phyloP scores from a whole-genome alignment of 2,888 invertebrate genomes.

The Euzophera pinguis region DNA sequence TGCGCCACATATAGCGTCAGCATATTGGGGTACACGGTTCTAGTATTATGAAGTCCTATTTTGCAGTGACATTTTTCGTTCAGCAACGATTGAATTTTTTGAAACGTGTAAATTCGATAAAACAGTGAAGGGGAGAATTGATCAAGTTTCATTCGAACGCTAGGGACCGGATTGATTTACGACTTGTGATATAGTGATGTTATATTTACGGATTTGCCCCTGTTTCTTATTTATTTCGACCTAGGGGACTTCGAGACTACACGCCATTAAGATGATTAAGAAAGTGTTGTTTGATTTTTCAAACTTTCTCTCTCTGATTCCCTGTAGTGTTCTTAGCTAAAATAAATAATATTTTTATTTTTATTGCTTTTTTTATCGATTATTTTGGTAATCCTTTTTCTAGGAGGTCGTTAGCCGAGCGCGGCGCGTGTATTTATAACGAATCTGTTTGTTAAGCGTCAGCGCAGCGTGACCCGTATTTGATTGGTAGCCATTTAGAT shows the following conservation, averaged over 20 bases:
- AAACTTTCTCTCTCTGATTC: too few relatives aligned
- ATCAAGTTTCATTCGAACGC: constrained; percentile 36
- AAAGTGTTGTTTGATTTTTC: neutral
- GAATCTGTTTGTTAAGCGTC: too few relatives aligned
- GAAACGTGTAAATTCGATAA: constrained; percentile 75
- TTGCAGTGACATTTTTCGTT: constrained; percentile 73
- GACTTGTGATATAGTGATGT: constrained; percentile 11
- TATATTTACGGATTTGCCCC: neutral
- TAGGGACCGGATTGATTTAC: constrained; percentile 18
- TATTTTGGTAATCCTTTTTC: too few relatives aligned
- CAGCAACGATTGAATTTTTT: constrained; percentile 72
- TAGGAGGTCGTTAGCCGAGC: too few relatives aligned
- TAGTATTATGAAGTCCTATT: constrained; percentile 73
- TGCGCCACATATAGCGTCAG: constrained; percentile 55
- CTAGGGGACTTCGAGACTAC: neutral
- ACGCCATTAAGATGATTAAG: neutral
- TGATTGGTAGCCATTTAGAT: too few relatives aligned
- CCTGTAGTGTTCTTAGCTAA: too few relatives aligned
- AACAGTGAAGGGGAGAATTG: constrained; percentile 45
- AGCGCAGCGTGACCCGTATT: too few relatives aligned
- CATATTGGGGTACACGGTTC: constrained; percentile 63
- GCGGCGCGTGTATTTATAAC: too few relatives aligned
- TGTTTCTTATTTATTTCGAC: neutral
- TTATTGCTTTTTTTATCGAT: too few relatives aligned
- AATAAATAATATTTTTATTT: too few relatives aligned